Conservation (phyloP, 37 sponge, comb jelly and placozoan species). For the Halisarca cf. caerulea region DNA sequence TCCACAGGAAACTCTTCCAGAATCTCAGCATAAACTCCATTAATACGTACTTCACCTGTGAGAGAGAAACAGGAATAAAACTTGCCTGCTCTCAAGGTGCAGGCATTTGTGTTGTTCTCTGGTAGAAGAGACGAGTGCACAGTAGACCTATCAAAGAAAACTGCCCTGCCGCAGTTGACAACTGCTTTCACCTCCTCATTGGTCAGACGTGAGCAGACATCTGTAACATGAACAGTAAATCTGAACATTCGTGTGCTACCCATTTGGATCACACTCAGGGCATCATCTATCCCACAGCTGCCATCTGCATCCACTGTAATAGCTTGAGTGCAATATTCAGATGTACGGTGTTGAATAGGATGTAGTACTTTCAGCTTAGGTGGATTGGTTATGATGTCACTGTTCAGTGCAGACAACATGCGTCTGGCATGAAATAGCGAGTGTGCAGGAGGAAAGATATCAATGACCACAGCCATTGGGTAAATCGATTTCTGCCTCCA, state of each 20-base stretch:
- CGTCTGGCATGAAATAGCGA: conserved; percentile 41
- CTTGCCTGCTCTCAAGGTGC: not conserved
- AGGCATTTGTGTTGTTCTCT: not conserved
- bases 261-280: not conserved
- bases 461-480: conserved; percentile 52
- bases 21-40: too few species aligned
- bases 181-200: not conserved
- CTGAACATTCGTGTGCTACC: not conserved
- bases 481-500: conserved; percentile 41
- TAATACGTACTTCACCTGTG: too few species aligned
- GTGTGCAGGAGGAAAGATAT: conserved; percentile 34
- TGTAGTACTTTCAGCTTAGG: not conserved
- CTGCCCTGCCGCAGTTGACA: not conserved
- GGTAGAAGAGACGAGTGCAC: not conserved
- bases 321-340: too few species aligned
- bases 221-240: not conserved
- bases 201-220: not conserved
- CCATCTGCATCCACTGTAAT: not conserved
- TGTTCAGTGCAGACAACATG: conserved; percentile 20
- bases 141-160: not conserved
- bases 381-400: not conserved
- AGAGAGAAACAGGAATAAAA: not conserved
- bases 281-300: not conserved
- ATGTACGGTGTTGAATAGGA: not conserved
- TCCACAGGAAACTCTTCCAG: too few species aligned